Base-by-base conservation (phyloP, 2,797 vertebrate species). In the Aplochiton taeniatus region DNA sequence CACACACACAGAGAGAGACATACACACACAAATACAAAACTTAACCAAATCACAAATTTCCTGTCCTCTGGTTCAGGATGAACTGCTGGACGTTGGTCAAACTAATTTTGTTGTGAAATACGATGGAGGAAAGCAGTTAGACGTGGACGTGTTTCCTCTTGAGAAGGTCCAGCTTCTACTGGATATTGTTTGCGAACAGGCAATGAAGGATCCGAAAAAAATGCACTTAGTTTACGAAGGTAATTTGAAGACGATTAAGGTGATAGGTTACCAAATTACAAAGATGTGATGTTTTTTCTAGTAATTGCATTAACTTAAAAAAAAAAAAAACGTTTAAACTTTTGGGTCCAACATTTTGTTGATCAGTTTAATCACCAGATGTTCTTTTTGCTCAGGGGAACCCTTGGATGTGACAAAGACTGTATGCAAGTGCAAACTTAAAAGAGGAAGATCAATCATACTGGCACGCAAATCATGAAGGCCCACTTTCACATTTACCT, bases 191-290 rank as follows among this genome's bases (percentile, higher is more conserved):
- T 74, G 68, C 31, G 12, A 56, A 0, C 0, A 3, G 10, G 4
- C 57, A 0, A 12, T 10, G 1, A 77, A 74, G 58, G 70, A 68
- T 12, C 61, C 71, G 54, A 55, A 67, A 9, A 53, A 13, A 10
- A 77, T 77, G 71, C 8, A 0, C 0, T 53, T 73, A n/a, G 20
- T 73, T 58, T 65, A n/a, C 51, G 31, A 73, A 1, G 71, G 71
- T 72, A 62, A 57, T 31, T 31, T 31, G 31, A 31, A 31, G 31
- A 31, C 6, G 31, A 31, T 31, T 31, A 2, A 31, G 31, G 31
- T 31, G 31, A 3, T 31, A 31, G 3, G 2, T 2, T 31, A 31
- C 31, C 31, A 31, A 31, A 31, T 31, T 31, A 31, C 31, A 31
- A 31, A 31, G 6, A 31, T 31, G 31, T 31, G 31, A 2, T 2